phyloP scores from a whole-genome alignment of 1,140 invertebrate species.

The Papilio dardanus region DNA sequence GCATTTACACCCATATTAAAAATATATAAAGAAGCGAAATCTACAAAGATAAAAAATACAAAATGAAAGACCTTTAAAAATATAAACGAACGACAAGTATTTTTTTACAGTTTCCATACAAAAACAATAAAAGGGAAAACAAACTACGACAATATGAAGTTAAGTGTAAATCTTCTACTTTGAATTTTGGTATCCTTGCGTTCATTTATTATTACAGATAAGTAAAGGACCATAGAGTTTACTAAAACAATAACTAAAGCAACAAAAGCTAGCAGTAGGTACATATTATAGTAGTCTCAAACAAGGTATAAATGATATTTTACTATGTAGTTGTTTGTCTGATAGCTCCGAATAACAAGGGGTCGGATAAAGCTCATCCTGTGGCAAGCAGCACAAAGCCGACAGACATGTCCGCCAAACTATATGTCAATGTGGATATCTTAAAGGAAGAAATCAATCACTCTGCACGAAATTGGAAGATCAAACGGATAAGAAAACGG shows the following conservation, averaged over 20 bases:
- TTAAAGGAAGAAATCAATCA: slow-evolving; percentile 30
- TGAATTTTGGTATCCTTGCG: too few relatives aligned
- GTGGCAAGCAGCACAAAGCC: slow-evolving; percentile 28
- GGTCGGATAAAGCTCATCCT: slow-evolving; percentile 27
- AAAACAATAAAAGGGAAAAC: neutral
- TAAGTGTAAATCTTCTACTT: too few relatives aligned
- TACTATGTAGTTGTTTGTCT: neutral
- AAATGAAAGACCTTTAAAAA: too few relatives aligned
- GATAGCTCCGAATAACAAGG: slow-evolving; percentile 13
- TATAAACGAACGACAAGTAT: too few relatives aligned
- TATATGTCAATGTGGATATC: slow-evolving; percentile 30
- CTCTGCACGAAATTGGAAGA: slow-evolving; percentile 31
- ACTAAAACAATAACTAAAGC: too few relatives aligned
- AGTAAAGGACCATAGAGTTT: too few relatives aligned
- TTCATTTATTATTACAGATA: too few relatives aligned
- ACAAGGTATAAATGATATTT: neutral
- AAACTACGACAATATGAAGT: too few relatives aligned
- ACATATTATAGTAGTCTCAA: neutral
- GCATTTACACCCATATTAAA: slow-evolving; percentile 8
- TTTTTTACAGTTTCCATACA: too few relatives aligned
- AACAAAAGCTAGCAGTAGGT: too few relatives aligned
- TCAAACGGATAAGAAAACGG: slow-evolving; percentile 32
- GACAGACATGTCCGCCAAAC: slow-evolving; percentile 25
- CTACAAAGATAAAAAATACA: neutral
- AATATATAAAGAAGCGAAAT: neutral